A percentile compares a stretch with the other conserved stretches of the same genome.
These are phyloP conservation scores for Paraescarpia echinospica DNA, from an alignment of 1,140 invertebrate genomes.

Conservation along the genomic window DNA sequence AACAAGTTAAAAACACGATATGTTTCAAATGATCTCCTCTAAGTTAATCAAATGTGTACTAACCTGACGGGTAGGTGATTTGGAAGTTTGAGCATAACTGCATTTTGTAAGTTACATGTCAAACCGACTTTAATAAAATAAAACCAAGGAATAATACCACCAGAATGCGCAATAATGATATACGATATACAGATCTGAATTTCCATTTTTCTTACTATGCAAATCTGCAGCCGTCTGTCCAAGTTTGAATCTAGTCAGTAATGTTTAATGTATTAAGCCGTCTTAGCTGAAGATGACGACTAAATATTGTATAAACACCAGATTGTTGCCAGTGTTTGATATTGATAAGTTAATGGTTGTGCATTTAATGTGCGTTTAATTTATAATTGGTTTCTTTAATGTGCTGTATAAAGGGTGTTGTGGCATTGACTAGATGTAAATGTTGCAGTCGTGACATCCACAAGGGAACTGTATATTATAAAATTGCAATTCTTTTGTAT, in stretches of 20 bases:
- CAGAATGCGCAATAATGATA: neutral
- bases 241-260: neutral
- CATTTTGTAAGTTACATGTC: neutral
- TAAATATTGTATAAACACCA: neutral
- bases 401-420: neutral
- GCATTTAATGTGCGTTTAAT: neutral
- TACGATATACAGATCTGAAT: neutral
- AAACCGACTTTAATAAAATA: neutral
- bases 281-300: neutral
- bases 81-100: neutral
- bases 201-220: constrained; percentile 4
- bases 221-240: neutral
- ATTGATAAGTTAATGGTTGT: neutral
- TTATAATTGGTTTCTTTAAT: neutral
- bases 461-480: neutral
- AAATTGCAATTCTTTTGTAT: neutral
- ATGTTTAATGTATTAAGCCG: neutral
- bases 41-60: neutral
- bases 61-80: neutral
- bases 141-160: neutral
- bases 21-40: neutral
- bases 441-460: neutral
- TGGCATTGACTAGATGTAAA: neutral
- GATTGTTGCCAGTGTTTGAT: neutral
- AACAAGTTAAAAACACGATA: neutral